Evolutionary conservation across 2,113 vertebrate species (phyloP).

Genomic region (Catharus minimus): DNA sequence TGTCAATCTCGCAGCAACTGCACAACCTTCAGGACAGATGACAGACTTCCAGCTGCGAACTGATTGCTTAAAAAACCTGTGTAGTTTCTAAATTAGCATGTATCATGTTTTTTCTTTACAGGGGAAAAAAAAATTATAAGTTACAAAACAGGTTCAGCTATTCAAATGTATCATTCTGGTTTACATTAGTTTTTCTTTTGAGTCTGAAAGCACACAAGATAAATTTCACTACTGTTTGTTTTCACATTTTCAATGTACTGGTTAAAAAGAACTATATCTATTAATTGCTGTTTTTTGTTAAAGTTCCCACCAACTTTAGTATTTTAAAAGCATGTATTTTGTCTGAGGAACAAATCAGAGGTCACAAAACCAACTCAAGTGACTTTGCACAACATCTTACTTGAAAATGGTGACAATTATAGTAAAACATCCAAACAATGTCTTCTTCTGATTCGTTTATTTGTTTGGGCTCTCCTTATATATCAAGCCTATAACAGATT

Average conservation of each 20-base stretch:
- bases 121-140: background rate
- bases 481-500: background rate
- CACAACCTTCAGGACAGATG: slow-evolving; percentile 37
- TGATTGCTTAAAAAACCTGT: background rate
- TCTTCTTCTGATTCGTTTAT: background rate
- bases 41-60: background rate
- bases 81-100: background rate
- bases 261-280: background rate
- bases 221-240: background rate
- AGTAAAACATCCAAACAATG: background rate
- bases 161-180: background rate
- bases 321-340: background rate
- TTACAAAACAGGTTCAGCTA: background rate
- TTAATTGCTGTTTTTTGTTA: fast-evolving
- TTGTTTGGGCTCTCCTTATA: background rate
- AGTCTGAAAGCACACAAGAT: background rate
- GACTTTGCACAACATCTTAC: background rate
- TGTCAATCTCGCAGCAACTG: slow-evolving; percentile 38
- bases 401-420: background rate
- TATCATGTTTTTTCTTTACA: background rate
- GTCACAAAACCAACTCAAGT: background rate
- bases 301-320: background rate
- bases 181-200: background rate
- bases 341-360: background rate
- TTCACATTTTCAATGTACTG: background rate